Evolutionary conservation across 2,113 vertebrate species (phyloP).

Genomic region (Zapornia atra): DNA sequence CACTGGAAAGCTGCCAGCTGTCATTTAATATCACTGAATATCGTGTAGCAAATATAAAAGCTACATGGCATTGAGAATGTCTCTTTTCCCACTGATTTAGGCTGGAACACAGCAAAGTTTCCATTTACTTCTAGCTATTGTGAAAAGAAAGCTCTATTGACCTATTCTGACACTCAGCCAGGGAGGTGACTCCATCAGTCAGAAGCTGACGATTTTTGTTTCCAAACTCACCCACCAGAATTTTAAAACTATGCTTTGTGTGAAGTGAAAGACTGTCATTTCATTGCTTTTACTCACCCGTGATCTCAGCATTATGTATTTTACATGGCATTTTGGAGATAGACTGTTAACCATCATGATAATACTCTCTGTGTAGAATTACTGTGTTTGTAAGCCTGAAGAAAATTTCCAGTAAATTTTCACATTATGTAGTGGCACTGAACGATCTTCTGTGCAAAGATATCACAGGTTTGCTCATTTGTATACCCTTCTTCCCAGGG

Average conservation of each 20-base stretch:
- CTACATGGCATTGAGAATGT: not conserved
- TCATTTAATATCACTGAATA: constrained; percentile 4
- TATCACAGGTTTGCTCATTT: not conserved
- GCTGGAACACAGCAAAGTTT: constrained; percentile 38
- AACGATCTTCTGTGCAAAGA: not conserved
- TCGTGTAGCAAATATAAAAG: constrained; percentile 44
- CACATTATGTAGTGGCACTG: fast-evolving
- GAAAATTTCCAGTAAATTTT: not conserved
- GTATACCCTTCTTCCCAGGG: not conserved
- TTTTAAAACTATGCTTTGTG: constrained; percentile 23
- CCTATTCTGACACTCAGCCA: constrained; percentile 54
- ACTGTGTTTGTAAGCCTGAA: not conserved
- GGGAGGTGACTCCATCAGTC: constrained; percentile 68
- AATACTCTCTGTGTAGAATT: not conserved
- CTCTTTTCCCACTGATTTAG: not conserved
- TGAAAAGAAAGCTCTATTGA: constrained; percentile 55
- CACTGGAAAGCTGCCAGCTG: constrained; percentile 11
- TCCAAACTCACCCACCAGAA: constrained; percentile 61
- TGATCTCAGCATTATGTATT: not conserved
- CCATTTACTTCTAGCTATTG: constrained; percentile 59
- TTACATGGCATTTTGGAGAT: not conserved
- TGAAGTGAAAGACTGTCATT: constrained; percentile 9
- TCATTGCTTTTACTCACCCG: not conserved
- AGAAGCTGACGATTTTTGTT: constrained; percentile 58
- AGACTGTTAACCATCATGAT: not conserved